Percentiles rank a stretch among this genome's conserved stretches.
phyloP scores from a whole-genome alignment of 2,797 vertebrate species.

The Thamnophis elegans region DNA sequence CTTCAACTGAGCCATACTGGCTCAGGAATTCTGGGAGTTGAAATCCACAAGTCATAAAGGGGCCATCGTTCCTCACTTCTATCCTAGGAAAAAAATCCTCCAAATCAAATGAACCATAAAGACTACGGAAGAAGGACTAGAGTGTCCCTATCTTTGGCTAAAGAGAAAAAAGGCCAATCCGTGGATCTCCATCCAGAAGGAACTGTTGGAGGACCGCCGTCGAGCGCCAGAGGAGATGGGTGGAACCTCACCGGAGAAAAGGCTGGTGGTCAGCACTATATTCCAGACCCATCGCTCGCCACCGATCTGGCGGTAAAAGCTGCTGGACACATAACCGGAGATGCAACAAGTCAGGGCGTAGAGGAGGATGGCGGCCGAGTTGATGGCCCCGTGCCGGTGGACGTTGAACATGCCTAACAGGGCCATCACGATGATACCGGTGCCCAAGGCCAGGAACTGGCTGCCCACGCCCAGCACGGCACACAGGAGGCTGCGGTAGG shows the following conservation, averaged over 20 bases:
- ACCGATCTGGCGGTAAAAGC: slow-evolving; percentile 90
- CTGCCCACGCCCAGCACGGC: slow-evolving; percentile 88
- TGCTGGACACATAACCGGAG: slow-evolving; percentile 88
- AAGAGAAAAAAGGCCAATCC: background rate
- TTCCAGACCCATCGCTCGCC: slow-evolving; percentile 94
- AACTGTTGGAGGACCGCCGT: too few relatives aligned
- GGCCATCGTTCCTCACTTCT: too few relatives aligned
- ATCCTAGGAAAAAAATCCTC: background rate
- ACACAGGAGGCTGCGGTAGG: slow-evolving; percentile 85
- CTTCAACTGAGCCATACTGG: too few relatives aligned
- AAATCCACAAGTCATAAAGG: too few relatives aligned
- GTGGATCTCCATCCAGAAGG: background rate
- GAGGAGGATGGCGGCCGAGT: slow-evolving; percentile 87
- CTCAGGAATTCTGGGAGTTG: too few relatives aligned
- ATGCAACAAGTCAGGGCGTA: slow-evolving; percentile 92
- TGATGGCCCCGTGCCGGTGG: slow-evolving; percentile 90
- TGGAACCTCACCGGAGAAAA: slow-evolving; percentile 83
- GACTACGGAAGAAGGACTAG: background rate
- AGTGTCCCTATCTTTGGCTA: background rate
- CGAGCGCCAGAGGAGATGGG: too few relatives aligned
- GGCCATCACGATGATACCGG: slow-evolving; percentile 89
- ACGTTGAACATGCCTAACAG: slow-evolving; percentile 90
- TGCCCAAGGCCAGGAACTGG: slow-evolving; percentile 90
- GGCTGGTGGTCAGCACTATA: slow-evolving; percentile 88
- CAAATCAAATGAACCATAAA: background rate